These are phyloP conservation scores for Hystrix brachyura DNA, from an alignment of 2,113 vertebrate species.

Conservation along the genomic window DNA sequence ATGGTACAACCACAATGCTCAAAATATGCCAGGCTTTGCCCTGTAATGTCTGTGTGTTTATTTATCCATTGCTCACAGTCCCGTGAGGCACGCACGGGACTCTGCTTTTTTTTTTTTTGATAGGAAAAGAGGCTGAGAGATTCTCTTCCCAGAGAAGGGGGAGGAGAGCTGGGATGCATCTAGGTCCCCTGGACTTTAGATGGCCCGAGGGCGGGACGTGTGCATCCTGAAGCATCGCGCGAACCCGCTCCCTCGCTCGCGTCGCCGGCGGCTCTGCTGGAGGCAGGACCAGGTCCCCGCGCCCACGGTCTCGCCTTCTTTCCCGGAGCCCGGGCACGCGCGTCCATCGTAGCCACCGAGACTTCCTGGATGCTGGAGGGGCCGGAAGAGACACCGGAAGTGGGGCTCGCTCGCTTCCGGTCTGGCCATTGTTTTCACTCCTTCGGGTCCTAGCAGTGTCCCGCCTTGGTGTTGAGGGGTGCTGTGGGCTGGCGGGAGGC, in stretches of 20 bases:
- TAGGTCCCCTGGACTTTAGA: not conserved
- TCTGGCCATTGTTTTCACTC: not conserved
- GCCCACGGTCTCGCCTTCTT: rapidly evolving
- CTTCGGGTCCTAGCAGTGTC: rapidly evolving
- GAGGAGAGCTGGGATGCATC: not conserved
- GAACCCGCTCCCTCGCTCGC: rapidly evolving
- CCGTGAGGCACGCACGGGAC: not conserved
- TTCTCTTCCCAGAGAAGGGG: not conserved
- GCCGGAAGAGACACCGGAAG: slow-evolving; percentile 22
- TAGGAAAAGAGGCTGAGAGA: not conserved
- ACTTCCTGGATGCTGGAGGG: slow-evolving; percentile 47
- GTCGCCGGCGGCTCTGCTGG: rapidly evolving
- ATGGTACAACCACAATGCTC: not conserved
- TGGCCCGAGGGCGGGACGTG: rapidly evolving
- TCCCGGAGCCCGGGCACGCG: rapidly evolving
- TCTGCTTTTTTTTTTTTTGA: not conserved
- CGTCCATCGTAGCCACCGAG: not conserved
- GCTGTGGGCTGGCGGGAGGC: rapidly evolving
- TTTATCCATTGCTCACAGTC: not conserved
- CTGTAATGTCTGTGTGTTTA: not conserved
- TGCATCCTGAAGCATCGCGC: rapidly evolving
- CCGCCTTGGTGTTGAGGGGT: rapidly evolving
- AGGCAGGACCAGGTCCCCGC: rapidly evolving
- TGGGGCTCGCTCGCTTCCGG: slow-evolving; percentile 6
- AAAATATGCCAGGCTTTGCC: not conserved